Percentiles rank a stretch among this genome's conserved stretches.
Conservation (phyloP, 1,140 invertebrate genomes). For the Sweltsa coloradensis region DNA sequence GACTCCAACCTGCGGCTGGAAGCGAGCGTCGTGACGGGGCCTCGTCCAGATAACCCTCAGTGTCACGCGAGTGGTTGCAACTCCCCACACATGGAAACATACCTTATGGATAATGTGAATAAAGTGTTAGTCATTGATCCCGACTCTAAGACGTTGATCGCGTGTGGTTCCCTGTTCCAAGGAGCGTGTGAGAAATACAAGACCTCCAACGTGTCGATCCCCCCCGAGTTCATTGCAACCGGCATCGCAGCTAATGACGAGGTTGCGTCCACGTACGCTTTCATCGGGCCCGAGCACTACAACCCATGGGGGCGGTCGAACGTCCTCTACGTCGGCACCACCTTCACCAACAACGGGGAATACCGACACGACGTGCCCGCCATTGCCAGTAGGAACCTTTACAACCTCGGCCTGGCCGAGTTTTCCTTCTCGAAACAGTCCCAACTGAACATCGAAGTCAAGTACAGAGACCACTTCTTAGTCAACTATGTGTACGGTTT, state of each 20-base stretch:
- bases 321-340: conserved; percentile 88
- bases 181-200: conserved; percentile 80
- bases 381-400: conserved; percentile 72
- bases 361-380: conserved; percentile 90
- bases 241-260: conserved; percentile 87
- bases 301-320: conserved; percentile 58
- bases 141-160: conserved; percentile 64
- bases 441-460: conserved; percentile 80
- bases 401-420: conserved; percentile 65
- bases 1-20: conserved; percentile 57
- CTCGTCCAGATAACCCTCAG: conserved; percentile 69
- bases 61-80: conserved; percentile 76
- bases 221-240: conserved; percentile 58
- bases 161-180: conserved; percentile 77
- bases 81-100: conserved; percentile 44
- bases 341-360: conserved; percentile 83
- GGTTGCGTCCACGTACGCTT: conserved; percentile 81
- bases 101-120: conserved; percentile 73
- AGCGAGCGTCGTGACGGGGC: conserved; percentile 54
- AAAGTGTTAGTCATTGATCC: conserved; percentile 84
- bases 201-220: conserved; percentile 63
- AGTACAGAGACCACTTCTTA: conserved; percentile 86
- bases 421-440: conserved; percentile 78
- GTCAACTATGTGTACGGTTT: conserved; percentile 95
- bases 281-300: conserved; percentile 84